Evolutionary conservation across 2,888 invertebrate species (phyloP).

Genomic region (Drosophila maculinotata): DNA sequence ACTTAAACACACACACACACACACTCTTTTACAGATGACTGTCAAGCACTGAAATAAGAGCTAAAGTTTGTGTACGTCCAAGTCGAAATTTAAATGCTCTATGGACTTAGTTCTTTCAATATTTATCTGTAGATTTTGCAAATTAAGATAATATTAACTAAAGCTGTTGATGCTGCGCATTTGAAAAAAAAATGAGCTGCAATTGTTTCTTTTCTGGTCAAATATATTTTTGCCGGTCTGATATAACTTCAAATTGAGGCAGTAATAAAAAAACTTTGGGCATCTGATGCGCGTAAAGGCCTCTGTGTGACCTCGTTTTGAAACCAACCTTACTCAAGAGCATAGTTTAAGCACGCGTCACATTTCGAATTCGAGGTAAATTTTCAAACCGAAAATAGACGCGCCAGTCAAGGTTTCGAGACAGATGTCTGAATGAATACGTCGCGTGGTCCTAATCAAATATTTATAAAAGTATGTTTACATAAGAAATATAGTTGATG

Average conservation of each 20-base stretch:
- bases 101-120: neutral
- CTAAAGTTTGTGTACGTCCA: neutral
- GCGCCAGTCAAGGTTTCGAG: neutral
- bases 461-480: constrained; percentile 25
- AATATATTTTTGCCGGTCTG: no score
- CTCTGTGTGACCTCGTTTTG: no score
- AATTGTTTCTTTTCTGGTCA: no score
- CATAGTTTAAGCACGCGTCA: neutral
- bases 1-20: constrained; percentile 14
- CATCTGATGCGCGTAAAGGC: neutral
- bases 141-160: no score
- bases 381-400: constrained; percentile 6
- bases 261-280: neutral
- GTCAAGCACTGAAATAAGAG: constrained; percentile 28
- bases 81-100: constrained; percentile 37
- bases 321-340: neutral
- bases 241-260: no score
- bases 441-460: constrained; percentile 25
- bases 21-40: constrained; percentile 33
- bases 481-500: constrained; percentile 26
- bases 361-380: constrained; percentile 12
- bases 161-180: no score
- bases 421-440: constrained; percentile 19
- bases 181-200: no score
- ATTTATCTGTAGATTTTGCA: no score